These are phyloP conservation scores for Sylvicapra grimmia DNA, from an alignment of 2,113 vertebrate species.

Conservation along the genomic window DNA sequence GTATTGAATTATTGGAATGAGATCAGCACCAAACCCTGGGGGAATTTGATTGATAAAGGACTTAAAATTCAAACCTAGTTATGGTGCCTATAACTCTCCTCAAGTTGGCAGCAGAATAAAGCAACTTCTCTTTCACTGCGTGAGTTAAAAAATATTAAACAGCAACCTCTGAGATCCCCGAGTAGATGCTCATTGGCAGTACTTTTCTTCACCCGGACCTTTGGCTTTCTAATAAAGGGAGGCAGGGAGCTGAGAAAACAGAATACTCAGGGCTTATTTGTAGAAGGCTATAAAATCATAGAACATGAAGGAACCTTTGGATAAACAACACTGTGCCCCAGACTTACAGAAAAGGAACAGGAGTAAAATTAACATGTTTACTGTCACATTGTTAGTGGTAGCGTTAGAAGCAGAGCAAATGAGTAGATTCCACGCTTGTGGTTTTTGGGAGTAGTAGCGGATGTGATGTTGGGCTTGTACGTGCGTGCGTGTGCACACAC, in stretches of 20 bases:
- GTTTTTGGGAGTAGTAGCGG: not conserved
- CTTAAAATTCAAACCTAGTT: constrained; percentile 40
- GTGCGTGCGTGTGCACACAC: rapidly evolving
- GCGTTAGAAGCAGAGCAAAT: not conserved
- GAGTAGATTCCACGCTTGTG: not conserved
- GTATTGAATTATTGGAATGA: constrained; percentile 37
- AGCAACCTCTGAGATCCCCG: not conserved
- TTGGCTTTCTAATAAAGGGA: not conserved
- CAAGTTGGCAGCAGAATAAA: constrained; percentile 27
- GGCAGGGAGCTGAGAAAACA: not conserved
- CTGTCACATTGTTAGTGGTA: not conserved
- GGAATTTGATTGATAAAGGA: constrained; percentile 34
- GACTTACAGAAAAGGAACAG: not conserved
- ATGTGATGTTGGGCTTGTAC: not conserved
- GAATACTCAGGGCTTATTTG: not conserved
- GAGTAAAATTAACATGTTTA: not conserved
- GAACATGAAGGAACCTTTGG: not conserved
- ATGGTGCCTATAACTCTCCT: constrained; percentile 34
- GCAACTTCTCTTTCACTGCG: not conserved
- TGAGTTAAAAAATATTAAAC: not conserved
- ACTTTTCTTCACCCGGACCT: not conserved
- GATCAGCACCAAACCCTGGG: not conserved
- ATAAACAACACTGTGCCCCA: not conserved
- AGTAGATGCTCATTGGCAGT: not conserved
- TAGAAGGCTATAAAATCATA: not conserved